These are phyloP conservation scores for Pionites leucogaster DNA, from an alignment of 2,113 vertebrate genomes.

Conservation along the genomic window DNA sequence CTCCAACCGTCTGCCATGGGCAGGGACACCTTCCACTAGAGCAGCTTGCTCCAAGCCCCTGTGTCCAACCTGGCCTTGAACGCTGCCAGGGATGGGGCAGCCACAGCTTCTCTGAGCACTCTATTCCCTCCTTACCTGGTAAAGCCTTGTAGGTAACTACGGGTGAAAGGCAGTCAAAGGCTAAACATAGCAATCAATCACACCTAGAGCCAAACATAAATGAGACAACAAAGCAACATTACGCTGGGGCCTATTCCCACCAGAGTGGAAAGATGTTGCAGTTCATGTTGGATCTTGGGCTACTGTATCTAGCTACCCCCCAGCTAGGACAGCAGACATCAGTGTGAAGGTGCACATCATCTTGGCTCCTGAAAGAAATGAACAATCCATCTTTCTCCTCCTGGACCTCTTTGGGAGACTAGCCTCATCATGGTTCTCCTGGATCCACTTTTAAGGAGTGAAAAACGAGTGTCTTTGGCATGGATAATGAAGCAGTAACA, in stretches of 20 bases:
- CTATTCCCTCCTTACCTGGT: background rate
- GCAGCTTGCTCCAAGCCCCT: background rate
- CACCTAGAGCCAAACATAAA: background rate
- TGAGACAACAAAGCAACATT: background rate
- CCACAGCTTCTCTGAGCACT: background rate
- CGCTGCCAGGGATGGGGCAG: background rate
- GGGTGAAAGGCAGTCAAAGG: background rate
- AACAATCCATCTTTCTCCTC: background rate
- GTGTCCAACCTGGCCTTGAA: too few species aligned
- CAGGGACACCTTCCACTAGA: background rate
- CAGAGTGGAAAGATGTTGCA: background rate
- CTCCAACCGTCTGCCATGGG: fast-evolving
- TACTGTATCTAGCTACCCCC: background rate
- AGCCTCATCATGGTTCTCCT: background rate
- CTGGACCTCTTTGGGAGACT: background rate
- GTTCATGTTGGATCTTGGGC: background rate
- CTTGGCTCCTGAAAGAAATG: background rate
- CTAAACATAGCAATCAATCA: background rate
- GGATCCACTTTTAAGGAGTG: background rate
- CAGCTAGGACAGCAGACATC: background rate
- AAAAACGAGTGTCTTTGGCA: background rate
- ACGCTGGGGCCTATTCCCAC: background rate
- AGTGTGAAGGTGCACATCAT: background rate
- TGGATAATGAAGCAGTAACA: background rate
- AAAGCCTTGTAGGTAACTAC: background rate